phyloP scores from a whole-genome alignment of 2,113 vertebrate genomes.

The Dasyornis broadbenti region DNA sequence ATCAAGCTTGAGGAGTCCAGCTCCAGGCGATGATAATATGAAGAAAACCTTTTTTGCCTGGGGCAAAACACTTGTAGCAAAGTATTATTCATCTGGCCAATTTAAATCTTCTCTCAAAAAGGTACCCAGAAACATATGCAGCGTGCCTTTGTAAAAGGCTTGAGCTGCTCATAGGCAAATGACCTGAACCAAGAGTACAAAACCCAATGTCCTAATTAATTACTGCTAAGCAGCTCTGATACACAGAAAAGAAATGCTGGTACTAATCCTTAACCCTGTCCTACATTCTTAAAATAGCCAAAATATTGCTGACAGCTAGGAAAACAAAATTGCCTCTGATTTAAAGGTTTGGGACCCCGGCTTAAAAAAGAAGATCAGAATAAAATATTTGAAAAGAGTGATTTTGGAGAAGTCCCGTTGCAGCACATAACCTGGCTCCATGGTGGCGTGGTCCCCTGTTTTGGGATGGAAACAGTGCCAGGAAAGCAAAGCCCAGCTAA shows the following conservation, averaged over 20 bases:
- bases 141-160: conserved; percentile 76
- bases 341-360: conserved; percentile 6
- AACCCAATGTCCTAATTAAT: conserved; percentile 85
- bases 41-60: conserved; percentile 75
- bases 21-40: conserved; percentile 77
- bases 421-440: background rate
- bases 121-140: conserved; percentile 82
- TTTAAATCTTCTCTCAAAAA: conserved; percentile 83
- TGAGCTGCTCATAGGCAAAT: conserved; percentile 79
- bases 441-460: background rate
- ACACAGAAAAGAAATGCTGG: conserved; percentile 76
- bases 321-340: conserved; percentile 71
- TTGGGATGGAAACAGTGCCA: background rate
- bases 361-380: background rate
- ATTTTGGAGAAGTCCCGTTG: background rate
- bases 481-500: background rate
- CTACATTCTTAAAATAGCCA: conserved; percentile 85
- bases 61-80: conserved; percentile 84
- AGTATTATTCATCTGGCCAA: conserved; percentile 82
- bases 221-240: conserved; percentile 84
- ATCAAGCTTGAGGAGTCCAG: conserved; percentile 73
- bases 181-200: conserved; percentile 81
- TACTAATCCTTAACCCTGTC: conserved; percentile 81
- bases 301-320: conserved; percentile 76
- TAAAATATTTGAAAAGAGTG: background rate